Evolutionary conservation across 2,888 invertebrate species (phyloP), one percentile per base, ranked within the genome.

Genomic region (Hartigia nigra): DNA sequence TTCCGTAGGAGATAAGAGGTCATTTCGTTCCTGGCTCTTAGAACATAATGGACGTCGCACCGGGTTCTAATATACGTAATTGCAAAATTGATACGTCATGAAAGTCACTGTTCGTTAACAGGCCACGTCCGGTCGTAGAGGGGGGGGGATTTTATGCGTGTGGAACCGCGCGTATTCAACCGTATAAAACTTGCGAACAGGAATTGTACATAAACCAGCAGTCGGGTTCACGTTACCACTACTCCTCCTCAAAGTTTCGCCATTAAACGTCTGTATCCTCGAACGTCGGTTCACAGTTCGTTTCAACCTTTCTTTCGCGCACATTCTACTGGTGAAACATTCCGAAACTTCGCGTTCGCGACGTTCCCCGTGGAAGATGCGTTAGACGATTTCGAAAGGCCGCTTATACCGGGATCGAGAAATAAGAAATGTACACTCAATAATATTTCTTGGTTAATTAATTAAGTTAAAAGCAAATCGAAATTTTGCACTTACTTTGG

Each of bases 71-170:
- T 72, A 72, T 72, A 72, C 31, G 85, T 86, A 88, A 90, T 89
- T 88, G 84, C 76, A 87, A 87, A 87, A 88, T 88, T 87, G 84
- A 82, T 74, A 31, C 77, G 78, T 75, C 32, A 78, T 78, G n/a
- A 79, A 36, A 77, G 75, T 31, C 70, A 76, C 72, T 69, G 76
- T 77, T 55, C 74, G 75, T 80, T 82, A 80, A 82, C 77, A 76
- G 77, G 79, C 76, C 80, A 81, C 76, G 77, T 81, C 82, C 82
- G 80, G 80, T 82, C 32, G 31, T 72, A 72, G 72, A 31, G 72
- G 32, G 31, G 72, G 31, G 72, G 32, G 31, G 72, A 34, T 31
- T 32, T 12, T 31, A 72, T 34, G 72, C 72, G 32, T 32, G 31
- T 14, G 32, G 12, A 32, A 31, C 31, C 14, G 31, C 12, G 32